Conservation (phyloP, 2,113 vertebrate species). For the Oxygymnocypris stewartii region DNA sequence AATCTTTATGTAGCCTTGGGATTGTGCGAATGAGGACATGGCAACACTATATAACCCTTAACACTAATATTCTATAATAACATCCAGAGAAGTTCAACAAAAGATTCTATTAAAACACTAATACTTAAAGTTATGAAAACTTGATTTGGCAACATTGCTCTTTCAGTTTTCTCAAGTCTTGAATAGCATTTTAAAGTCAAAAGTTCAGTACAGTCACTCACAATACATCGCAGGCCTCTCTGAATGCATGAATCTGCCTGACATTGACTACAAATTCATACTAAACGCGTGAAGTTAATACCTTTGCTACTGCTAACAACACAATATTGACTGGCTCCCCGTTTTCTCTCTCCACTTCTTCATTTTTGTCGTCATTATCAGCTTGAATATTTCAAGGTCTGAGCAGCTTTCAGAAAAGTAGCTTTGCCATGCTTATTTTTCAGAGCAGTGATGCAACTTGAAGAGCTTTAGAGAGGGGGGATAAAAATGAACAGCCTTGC, state of each 20-base stretch:
- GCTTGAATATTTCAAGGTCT: neutral
- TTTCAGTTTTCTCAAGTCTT: neutral
- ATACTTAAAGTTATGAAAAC: neutral
- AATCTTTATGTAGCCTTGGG: neutral
- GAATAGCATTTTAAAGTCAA: neutral
- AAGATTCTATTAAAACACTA: conserved; percentile 7
- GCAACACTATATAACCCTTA: conserved; percentile 3
- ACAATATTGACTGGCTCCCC: neutral
- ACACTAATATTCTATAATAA: conserved; percentile 5
- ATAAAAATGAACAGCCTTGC: neutral
- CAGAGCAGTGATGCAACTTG: conserved; percentile 22
- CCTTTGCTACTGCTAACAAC: neutral
- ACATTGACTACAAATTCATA: neutral
- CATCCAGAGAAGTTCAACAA: neutral
- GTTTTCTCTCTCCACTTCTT: neutral
- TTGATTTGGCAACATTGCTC: conserved; percentile 14
- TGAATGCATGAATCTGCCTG: neutral
- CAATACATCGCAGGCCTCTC: conserved; percentile 2
- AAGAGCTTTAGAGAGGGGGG: neutral
- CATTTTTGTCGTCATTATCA: neutral
- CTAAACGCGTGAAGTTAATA: conserved; percentile 12
- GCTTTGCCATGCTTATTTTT: conserved; percentile 23
- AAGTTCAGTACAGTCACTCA: neutral
- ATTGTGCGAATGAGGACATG: conserved; percentile 16
- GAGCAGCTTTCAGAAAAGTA: conserved; percentile 14